Conservation (phyloP, 1,140 invertebrate species). For the Oedothorax gibbosus region DNA sequence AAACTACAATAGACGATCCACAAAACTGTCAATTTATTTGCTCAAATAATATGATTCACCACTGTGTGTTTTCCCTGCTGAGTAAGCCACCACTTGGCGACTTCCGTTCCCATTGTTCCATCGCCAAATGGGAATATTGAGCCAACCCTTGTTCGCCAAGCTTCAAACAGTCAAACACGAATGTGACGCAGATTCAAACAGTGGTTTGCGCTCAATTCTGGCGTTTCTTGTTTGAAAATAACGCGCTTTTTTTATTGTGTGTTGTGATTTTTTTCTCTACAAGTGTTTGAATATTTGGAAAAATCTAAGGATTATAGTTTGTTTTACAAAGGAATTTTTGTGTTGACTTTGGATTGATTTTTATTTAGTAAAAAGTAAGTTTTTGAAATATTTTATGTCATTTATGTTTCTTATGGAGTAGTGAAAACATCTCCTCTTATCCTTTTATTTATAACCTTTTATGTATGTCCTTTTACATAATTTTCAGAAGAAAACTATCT, state of each 20-base stretch:
- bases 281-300: no score
- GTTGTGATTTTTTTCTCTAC: background rate
- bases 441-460: no score
- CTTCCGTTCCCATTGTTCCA: conserved; percentile 14
- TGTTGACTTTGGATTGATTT: no score
- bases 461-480: no score
- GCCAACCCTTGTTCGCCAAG: conserved; percentile 6
- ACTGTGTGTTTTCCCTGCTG: conserved; percentile 28
- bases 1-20: no score
- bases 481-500: no score
- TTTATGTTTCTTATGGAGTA: no score
- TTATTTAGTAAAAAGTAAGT: no score
- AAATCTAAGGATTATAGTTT: no score
- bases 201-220: conserved; percentile 10
- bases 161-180: conserved; percentile 22
- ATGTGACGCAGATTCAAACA: conserved; percentile 1
- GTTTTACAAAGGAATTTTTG: no score
- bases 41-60: conserved; percentile 27
- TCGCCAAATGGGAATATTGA: conserved; percentile 4
- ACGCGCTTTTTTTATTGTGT: background rate
- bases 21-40: background rate
- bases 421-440: no score
- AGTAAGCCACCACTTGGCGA: conserved; percentile 14
- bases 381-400: no score
- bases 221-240: background rate